Base-by-base conservation (phyloP, 2,113 vertebrate genomes). In the Piprites chloris region DNA sequence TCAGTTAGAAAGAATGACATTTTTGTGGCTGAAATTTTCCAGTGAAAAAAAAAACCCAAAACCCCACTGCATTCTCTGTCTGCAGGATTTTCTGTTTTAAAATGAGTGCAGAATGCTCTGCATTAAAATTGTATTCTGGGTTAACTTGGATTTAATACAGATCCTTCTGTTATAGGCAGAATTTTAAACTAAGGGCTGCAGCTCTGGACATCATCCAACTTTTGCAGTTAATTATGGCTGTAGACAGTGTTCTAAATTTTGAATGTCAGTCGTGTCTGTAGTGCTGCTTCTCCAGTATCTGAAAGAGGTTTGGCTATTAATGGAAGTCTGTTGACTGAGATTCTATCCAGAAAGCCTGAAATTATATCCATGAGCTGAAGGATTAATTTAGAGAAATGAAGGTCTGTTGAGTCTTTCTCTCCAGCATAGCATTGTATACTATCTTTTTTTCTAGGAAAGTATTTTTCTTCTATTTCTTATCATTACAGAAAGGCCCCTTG, bases 211-310 rank as follows among this genome's bases (percentile, higher is more conserved):
- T 87, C 46, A 58, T 95, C 91, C 91, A 96, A 22, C n/a, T 89
- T 87, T 69, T 85, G n/a, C 81, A 85, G 84, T 89, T 89, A 96
- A 91, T 95, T 96, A 82, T 88, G 59, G 75, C 63, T 91, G 44
- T 93, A 93, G 91, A 93, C 68, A 92, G 82, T 6, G 3, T 95
- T 93, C 93, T 96, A 91, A 93, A 91, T 94, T 96, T 92, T 96
- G 83, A 87, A 74, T 95, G 59, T 92, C 71, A 63, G 44, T 93
- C 50, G 2, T 91, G 91, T 79, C 82, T 93, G 39, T 90, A 69
- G 44, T 87, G 76, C 59, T 87, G 22, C 37, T 90, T 67, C 50
- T 86, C 81, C 56, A 33, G 41, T 85, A 67, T 72, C 74, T 93
- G n/a, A 89, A 93, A 90, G 56, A 91, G 26, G 13, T 74, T 79